Evolutionary conservation across 2,113 vertebrate genomes (phyloP), one percentile per base, ranked within the genome.

Genomic region (Halichoeres trimaculatus): DNA sequence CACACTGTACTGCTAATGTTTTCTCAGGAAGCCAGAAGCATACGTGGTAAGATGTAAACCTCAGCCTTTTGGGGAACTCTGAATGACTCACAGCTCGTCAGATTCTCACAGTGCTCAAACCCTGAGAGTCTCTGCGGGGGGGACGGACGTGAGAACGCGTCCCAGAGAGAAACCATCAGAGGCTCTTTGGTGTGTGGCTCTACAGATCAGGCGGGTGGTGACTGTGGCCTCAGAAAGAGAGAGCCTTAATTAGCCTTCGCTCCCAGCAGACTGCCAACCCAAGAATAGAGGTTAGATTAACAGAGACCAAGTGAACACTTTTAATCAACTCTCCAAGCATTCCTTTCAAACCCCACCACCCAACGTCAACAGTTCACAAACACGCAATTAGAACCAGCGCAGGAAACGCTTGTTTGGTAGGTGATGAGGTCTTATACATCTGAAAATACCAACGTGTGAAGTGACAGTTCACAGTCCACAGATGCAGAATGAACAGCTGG

Each of bases 371-470:
- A 81, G 83, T 72, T 86, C 74, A 62, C 80, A 81, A 80, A 85
- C 87, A 88, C 79, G 26, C 74, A 65, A 85, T 83, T 52, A 81
- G 70, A 87, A 40, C 1, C 41, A 79, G 77, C n/a, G 36, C 60
- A 87, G 85, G 86, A 89, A 90, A 79, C 81, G 83, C 78, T 58
- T 76, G 78, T 83, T 86, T 88, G 76, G 51, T 62, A 74, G 72
- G 75, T 72, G 83, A 87, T 68, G 73, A 81, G 76, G 74, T 85
- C 90, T 88, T 78, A 85, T 85, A 80, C 76, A 77, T 76, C 83
- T 87, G 62, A 78, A 85, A 89, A 89, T 66, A 74, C 59, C 76
- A 78, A 89, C 13, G 84, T 90, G 89, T 90, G 81, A 92, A 85
- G 82, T 85, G 85, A 89, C 66, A 78, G 62, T 74, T 90, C 74